phyloP scores from a whole-genome alignment of 2,113 vertebrate genomes.

The Odocoileus hemionus region DNA sequence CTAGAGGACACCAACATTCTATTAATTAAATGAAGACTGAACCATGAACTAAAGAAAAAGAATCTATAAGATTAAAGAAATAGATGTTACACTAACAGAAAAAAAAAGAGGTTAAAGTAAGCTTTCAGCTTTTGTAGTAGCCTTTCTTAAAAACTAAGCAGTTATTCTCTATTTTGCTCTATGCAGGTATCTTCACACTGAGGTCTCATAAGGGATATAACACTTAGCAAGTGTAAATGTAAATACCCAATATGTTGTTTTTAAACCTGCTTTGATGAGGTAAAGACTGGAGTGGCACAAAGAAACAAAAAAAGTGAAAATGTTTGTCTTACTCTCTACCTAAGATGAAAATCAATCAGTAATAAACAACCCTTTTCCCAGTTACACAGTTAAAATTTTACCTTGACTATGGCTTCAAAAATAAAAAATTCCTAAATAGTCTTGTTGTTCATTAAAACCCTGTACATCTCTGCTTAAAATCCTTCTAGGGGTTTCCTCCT shows the following conservation, averaged over 20 bases:
- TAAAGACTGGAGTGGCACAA: not conserved
- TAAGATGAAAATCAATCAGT: not conserved
- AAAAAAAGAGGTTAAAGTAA: not conserved
- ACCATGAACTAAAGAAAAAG: not conserved
- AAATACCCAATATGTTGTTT: not conserved
- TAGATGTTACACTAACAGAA: not conserved
- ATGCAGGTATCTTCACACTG: not conserved
- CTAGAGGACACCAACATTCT: not conserved
- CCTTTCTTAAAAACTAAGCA: not conserved
- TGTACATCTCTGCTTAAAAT: not conserved
- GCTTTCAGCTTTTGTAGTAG: not conserved
- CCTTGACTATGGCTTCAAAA: not conserved
- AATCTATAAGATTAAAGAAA: not conserved
- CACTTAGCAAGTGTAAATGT: not conserved
- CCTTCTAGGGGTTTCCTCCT: not conserved
- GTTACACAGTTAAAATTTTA: not conserved
- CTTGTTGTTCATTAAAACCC: not conserved
- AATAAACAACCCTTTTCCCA: not conserved
- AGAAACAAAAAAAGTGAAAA: not conserved
- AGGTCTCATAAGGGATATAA: not conserved
- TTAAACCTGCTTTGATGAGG: not conserved
- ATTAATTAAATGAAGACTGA: not conserved
- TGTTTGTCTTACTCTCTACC: not conserved
- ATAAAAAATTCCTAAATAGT: not conserved
- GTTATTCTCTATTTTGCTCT: not conserved